Evolutionary conservation across 2,888 invertebrate species (phyloP).

Genomic region (Notocelia uddmanniana): DNA sequence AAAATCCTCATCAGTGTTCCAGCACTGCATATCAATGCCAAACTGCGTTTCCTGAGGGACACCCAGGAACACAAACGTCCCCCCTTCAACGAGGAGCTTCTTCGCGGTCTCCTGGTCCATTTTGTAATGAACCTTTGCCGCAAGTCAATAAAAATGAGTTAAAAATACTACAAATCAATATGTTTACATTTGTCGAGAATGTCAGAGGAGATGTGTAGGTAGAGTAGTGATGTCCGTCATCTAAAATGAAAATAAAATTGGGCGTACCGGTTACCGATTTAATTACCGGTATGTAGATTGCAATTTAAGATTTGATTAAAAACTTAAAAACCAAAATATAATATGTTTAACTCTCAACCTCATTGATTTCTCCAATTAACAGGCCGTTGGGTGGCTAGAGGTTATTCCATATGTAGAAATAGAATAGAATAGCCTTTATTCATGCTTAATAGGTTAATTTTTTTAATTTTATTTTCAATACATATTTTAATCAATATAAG

Average conservation of each 20-base stretch:
- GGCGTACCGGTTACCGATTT: constrained; percentile 15
- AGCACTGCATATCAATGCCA: constrained; percentile 94
- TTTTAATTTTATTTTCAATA: no score
- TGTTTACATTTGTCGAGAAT: constrained; percentile 63
- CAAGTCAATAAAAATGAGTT: constrained; percentile 59
- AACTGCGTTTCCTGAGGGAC: constrained; percentile 97
- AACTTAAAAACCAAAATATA: no score
- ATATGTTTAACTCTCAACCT: no score
- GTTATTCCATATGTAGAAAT: no score
- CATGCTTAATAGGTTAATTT: no score
- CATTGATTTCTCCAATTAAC: no score
- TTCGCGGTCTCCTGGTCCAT: constrained; percentile 92
- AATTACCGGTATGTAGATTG: not conserved
- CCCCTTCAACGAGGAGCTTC: constrained; percentile 92
- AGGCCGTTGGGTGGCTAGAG: no score
- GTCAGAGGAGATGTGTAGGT: constrained; percentile 37
- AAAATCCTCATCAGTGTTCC: constrained; percentile 96
- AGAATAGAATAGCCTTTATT: no score
- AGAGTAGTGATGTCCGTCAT: constrained; percentile 5
- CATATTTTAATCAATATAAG: no score
- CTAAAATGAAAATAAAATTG: not conserved
- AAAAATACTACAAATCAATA: constrained; percentile 63
- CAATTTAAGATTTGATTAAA: no score
- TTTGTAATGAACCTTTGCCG: constrained; percentile 59
- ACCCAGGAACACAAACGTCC: constrained; percentile 92